Conservation (phyloP, 2,888 invertebrate genomes). For the Tenthredo amoena region DNA sequence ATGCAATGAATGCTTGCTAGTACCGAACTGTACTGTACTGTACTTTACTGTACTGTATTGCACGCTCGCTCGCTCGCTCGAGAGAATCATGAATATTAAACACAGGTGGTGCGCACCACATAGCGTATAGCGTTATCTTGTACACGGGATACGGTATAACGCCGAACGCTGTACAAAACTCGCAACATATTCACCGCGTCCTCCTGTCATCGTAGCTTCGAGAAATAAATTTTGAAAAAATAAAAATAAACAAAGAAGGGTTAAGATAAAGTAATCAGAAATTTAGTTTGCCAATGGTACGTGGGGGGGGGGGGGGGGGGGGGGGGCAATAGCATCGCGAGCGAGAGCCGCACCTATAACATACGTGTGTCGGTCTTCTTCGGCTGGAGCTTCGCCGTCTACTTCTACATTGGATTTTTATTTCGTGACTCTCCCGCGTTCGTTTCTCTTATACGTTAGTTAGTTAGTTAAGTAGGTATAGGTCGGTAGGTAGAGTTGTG, state of each 20-base stretch:
- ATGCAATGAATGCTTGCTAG: background rate
- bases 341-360: background rate
- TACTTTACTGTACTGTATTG: background rate
- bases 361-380: background rate
- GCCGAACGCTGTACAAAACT: background rate
- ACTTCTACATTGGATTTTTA: background rate
- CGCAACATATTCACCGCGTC: background rate
- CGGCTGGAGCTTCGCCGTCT: background rate
- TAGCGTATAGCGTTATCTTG: background rate
- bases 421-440: background rate
- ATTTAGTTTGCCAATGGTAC: background rate
- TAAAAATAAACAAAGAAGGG: too few species aligned
- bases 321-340: background rate
- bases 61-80: background rate
- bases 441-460: background rate
- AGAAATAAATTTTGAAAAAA: too few species aligned
- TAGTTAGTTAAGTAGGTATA: background rate
- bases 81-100: slow-evolving; percentile 19
- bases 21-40: background rate
- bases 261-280: background rate
- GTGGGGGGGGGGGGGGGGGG: background rate
- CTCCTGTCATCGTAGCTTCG: background rate
- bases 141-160: background rate
- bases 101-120: background rate
- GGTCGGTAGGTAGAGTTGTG: background rate